These are phyloP conservation scores for Myotis findleyi DNA, from an alignment of 2,797 vertebrate genomes.

Conservation along the genomic window DNA sequence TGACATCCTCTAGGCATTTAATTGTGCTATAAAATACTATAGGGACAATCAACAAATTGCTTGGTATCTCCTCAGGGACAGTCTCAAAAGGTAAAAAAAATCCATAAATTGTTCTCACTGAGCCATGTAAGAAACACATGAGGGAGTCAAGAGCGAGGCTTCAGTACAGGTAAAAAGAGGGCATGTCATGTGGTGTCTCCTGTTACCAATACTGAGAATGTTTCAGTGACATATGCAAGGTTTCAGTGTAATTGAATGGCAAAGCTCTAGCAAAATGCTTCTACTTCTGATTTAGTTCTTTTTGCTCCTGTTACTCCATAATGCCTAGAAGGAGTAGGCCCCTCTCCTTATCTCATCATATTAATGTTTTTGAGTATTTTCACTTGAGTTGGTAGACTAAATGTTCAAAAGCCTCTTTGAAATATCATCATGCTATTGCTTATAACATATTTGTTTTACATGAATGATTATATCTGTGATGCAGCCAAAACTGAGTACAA, in stretches of 20 bases:
- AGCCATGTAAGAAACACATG: background rate
- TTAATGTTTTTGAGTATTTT: background rate
- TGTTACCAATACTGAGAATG: background rate
- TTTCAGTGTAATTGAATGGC: background rate
- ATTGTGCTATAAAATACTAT: background rate
- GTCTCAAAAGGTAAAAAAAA: background rate
- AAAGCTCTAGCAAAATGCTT: background rate
- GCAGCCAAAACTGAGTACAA: background rate
- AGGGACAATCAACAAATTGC: background rate
- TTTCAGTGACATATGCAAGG: background rate
- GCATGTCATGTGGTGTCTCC: too few relatives aligned
- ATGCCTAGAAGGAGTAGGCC: background rate
- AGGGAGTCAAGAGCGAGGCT: background rate
- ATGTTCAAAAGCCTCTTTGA: background rate
- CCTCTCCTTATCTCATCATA: background rate
- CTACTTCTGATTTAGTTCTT: background rate
- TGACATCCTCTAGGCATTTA: background rate
- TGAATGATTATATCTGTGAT: background rate
- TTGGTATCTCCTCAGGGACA: background rate
- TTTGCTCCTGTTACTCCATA: background rate
- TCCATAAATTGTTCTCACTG: conserved; percentile 13
- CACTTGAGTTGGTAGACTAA: too few relatives aligned
- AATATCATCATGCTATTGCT: background rate
- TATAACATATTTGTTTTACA: background rate
- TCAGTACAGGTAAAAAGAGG: background rate